Conservation (phyloP, 2,113 vertebrate species). For the Formicarius rufipectus region DNA sequence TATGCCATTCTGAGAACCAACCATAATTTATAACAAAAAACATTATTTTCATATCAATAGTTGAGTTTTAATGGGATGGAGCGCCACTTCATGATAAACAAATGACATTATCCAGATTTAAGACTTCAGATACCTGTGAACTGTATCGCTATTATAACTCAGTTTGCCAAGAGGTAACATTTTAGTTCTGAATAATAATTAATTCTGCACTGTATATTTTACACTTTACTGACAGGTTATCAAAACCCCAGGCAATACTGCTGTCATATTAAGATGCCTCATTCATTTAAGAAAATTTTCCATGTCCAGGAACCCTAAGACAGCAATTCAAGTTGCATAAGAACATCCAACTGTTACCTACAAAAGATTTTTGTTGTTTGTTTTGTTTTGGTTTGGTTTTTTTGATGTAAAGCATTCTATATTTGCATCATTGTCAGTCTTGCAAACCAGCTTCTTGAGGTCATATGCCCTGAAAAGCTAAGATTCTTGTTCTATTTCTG, state of each 20-base stretch:
- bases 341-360: neutral
- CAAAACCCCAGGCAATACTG: neutral
- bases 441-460: neutral
- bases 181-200: neutral
- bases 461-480: fast-evolving
- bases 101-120: neutral
- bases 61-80: neutral
- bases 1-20: neutral
- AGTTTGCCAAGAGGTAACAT: neutral
- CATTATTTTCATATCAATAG: neutral
- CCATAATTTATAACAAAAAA: neutral
- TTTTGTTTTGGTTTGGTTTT: neutral
- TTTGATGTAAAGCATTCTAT: neutral
- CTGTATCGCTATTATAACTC: neutral
- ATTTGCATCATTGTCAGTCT: neutral
- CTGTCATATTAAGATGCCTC: neutral
- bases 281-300: neutral
- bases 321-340: neutral
- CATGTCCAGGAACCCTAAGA: too few relatives aligned
- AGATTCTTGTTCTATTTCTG: neutral
- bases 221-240: neutral
- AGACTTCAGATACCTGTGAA: neutral
- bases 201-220: neutral
- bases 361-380: neutral
- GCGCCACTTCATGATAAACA: neutral